Evolutionary conservation across 2,113 vertebrate species (phyloP), one percentile per base, ranked within the genome.

Genomic region (Gavialis gangeticus): DNA sequence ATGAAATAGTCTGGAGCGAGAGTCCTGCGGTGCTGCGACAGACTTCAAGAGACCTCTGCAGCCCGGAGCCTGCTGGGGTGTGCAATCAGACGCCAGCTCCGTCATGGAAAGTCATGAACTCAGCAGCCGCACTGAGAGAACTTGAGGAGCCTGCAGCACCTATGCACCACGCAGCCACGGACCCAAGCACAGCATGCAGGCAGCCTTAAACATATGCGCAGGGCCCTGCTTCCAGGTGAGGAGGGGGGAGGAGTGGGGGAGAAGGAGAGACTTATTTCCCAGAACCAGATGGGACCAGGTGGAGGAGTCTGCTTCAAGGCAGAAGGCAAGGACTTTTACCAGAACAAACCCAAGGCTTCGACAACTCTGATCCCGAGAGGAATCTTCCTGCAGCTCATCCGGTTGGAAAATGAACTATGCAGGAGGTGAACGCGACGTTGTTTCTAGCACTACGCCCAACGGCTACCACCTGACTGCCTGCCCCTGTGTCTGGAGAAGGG

Each of bases 391-490:
- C 69, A 22, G 21, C 34, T 75, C 84, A 12, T 22, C 14, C 81
- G 22, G 62, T 54, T 34, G 67, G 22, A 54, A 60, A 89, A 21
- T 13, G 3, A 75, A 14, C 34, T 22, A n/a, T 46, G 28, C 63
- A 59, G 76, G 80, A 81, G 81, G 28, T 0, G 19, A 64, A 67
- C 2, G 0, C 60, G 55, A 14, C 10, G 5, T 4, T 27, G 0
- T 21, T 2, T 1, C 2, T 91, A 34, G 37, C 21, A 24, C 60
- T 59, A 2, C 3, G 60, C 64, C 30, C 63, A 60, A 24, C 0
- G 0, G 58, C 55, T 14, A 46, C 16, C 71, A 37, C 14, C 58
- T 0, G 0, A 2, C 3, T 54, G 10, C 3, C 14, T 18, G 59
- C 1, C 10, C 5, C 64, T 1, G 1, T 13, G 46, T 11, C 79